phyloP scores from a whole-genome alignment of 2,888 invertebrate species.

The Embidobia sp. region DNA sequence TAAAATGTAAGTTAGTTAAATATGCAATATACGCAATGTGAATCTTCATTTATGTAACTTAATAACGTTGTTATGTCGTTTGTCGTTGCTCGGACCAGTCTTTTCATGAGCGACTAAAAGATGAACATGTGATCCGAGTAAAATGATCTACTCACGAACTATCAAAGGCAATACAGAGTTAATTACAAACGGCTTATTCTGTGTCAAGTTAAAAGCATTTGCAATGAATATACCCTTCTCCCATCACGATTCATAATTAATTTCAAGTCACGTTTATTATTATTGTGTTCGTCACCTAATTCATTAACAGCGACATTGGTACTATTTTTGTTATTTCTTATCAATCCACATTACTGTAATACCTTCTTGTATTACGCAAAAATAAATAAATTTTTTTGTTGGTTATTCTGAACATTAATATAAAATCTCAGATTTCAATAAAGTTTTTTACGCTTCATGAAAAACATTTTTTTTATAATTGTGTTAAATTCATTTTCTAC shows the following conservation, averaged over 20 bases:
- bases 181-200: constrained; percentile 27
- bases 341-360: too few relatives aligned
- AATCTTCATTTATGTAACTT: constrained; percentile 52
- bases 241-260: constrained; percentile 10
- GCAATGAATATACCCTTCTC: constrained; percentile 34
- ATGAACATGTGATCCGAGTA: constrained; percentile 24
- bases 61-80: constrained; percentile 54
- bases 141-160: constrained; percentile 50
- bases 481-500: too few relatives aligned
- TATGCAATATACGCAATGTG: constrained; percentile 26
- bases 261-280: not conserved
- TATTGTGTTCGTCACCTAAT: not conserved
- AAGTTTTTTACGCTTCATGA: too few relatives aligned
- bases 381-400: not conserved
- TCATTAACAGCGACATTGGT: not conserved
- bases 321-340: too few relatives aligned
- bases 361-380: too few relatives aligned
- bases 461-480: too few relatives aligned
- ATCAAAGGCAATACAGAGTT: constrained; percentile 27
- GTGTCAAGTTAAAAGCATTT: constrained; percentile 18
- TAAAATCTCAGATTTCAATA: too few relatives aligned
- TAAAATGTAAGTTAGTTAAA: constrained; percentile 28
- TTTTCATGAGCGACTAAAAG: constrained; percentile 40
- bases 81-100: constrained; percentile 15
- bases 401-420: too few relatives aligned